Conservation (phyloP, 2,113 vertebrate species). For the Myotis lucifugus region DNA sequence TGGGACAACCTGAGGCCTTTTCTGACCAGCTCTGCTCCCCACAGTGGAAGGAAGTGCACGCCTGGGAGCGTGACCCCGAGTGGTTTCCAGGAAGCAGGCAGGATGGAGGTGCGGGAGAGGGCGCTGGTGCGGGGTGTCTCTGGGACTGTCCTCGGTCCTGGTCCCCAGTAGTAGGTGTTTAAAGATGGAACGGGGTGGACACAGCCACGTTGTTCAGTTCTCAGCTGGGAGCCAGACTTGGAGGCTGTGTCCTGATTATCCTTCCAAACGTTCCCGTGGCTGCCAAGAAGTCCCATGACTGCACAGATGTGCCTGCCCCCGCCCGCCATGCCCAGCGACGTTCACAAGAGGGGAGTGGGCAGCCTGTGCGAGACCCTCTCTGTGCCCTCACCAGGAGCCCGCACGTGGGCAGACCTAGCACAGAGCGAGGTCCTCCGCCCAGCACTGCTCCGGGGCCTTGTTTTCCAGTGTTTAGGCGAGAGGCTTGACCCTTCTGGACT, state of each 20-base stretch:
- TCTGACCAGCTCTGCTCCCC: background rate
- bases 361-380: background rate
- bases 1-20: background rate
- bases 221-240: background rate
- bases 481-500: background rate
- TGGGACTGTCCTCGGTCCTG: background rate
- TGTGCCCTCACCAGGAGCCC: background rate
- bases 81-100: background rate
- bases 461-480: rapidly evolving
- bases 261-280: background rate
- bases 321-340: background rate
- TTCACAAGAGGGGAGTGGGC: too few relatives aligned
- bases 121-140: rapidly evolving
- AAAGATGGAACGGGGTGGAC: background rate
- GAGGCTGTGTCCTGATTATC: background rate
- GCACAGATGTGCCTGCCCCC: too few relatives aligned
- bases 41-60: background rate
- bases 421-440: too few relatives aligned
- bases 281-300: background rate
- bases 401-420: background rate
- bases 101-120: background rate
- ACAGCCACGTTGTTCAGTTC: background rate
- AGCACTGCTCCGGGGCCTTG: rapidly evolving
- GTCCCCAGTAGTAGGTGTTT: background rate
- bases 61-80: background rate